phyloP scores from a whole-genome alignment of 2,888 invertebrate genomes.

The Eucera pruinosa region DNA sequence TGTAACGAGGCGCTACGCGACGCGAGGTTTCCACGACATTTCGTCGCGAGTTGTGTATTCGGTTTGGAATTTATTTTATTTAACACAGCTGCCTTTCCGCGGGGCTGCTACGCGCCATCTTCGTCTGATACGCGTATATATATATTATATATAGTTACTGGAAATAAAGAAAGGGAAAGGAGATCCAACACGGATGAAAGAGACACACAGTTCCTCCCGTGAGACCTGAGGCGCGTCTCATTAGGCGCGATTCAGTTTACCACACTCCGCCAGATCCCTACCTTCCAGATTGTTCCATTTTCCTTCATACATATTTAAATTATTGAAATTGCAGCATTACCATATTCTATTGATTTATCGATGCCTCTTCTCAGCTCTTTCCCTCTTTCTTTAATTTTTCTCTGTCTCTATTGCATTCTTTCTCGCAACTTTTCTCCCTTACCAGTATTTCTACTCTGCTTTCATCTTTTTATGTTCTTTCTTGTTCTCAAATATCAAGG shows the following conservation, averaged over 20 bases:
- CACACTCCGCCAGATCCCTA: constrained; percentile 78
- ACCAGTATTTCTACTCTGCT: not conserved
- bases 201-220: constrained; percentile 67
- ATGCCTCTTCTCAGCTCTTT: constrained; percentile 74
- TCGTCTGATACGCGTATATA: constrained; percentile 31
- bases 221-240: constrained; percentile 80
- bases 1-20: constrained; percentile 61
- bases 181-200: constrained; percentile 39
- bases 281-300: constrained; percentile 83
- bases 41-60: constrained; percentile 68
- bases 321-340: constrained; percentile 83
- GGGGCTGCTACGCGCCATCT: constrained; percentile 32
- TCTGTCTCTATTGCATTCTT: not conserved
- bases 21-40: constrained; percentile 71
- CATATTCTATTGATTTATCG: constrained; percentile 84
- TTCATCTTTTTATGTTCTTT: constrained; percentile 14
- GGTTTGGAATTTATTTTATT: constrained; percentile 75
- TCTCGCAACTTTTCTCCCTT: not conserved
- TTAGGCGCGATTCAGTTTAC: constrained; percentile 82
- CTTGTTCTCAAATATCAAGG: constrained; percentile 23
- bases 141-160: constrained; percentile 31
- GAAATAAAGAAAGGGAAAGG: constrained; percentile 53
- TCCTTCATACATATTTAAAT: constrained; percentile 84
- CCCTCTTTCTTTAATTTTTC: constrained; percentile 24
- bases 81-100: constrained; percentile 57